Conservation (phyloP, 2,888 invertebrate genomes). For the Ephialtes manifestator region DNA sequence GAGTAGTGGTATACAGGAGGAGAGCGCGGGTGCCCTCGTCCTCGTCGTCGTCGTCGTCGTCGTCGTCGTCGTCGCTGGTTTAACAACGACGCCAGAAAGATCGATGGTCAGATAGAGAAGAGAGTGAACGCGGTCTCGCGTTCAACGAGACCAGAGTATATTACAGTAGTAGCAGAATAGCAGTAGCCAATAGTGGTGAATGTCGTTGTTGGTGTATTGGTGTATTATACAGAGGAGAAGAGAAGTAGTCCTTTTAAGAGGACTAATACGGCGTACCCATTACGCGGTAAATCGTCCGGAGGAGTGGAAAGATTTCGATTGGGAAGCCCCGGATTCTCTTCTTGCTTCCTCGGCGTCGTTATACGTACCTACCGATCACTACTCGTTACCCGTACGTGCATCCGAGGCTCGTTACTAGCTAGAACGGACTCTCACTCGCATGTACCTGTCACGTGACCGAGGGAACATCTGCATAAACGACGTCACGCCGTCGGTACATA, state of each 20-base stretch:
- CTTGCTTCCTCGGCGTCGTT: constrained; percentile 69
- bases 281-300: constrained; percentile 68
- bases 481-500: constrained; percentile 63
- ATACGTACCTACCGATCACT: constrained; percentile 67
- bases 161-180: constrained; percentile 45
- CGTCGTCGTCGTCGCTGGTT: constrained; percentile 41
- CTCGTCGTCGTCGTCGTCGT: no score
- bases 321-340: constrained; percentile 50
- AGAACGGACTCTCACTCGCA: constrained; percentile 64
- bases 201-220: constrained; percentile 3
- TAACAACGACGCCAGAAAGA: constrained; percentile 69
- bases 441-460: constrained; percentile 71
- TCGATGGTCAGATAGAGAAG: constrained; percentile 68
- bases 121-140: constrained; percentile 62
- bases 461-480: constrained; percentile 70
- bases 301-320: constrained; percentile 69
- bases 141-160: constrained; percentile 38
- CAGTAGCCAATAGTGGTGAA: constrained; percentile 27
- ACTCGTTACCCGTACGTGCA: constrained; percentile 70
- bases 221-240: constrained; percentile 59
- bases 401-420: constrained; percentile 63
- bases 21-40: constrained; percentile 46
- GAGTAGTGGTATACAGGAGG: constrained; percentile 16
- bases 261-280: constrained; percentile 70
- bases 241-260: constrained; percentile 67